Evolutionary conservation across 1,140 invertebrate species (phyloP), one percentile per base, ranked within the genome.

Genomic region (Sycobia sp.): DNA sequence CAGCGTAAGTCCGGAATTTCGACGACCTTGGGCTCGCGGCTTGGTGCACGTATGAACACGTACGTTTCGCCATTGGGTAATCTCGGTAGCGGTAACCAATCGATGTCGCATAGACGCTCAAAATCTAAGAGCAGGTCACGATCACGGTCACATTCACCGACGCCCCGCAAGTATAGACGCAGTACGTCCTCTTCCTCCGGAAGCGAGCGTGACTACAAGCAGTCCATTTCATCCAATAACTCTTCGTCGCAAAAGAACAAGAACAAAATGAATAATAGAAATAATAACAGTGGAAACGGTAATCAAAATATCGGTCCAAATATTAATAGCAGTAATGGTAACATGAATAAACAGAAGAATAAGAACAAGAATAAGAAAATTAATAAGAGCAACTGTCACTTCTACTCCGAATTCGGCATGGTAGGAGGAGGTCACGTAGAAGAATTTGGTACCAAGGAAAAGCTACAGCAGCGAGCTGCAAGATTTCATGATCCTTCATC

Each of bases 381-480:
- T 56, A 88, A 88, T 72, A 84, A 84, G 72, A 81, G 82, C 69
- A 86, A 85, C 73, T 78, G 84, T 46, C 84, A 88, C 76, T 90
- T 90, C 72, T 91, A 89, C 82, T 86, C 87, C 25, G 87, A 90
- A 70, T 88, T 88, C 80, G 84, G 84, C 69, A 70, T 79, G 72
- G 83, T 84, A 72, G 80, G 86, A 55, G 80, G 86, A 55, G 80
- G 84, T 56, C 82, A 83, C 71, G 84, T 86, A 41, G 83, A 84
- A 51, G 83, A 88, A 67, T 85, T 89, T 71, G 88, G 86, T 71
- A 86, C 89, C 79, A 87, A 86, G 73, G 89, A 91, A 75, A 85
- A 90, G 73, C 82, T 94, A 62, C 88, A 91, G 71, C 90, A 93
- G 74, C 85, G 96, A 71, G 95, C 94, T 54, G 94, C 93, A 62